phyloP scores from a whole-genome alignment of 2,888 invertebrate species.

The Polymixis lichenea region DNA sequence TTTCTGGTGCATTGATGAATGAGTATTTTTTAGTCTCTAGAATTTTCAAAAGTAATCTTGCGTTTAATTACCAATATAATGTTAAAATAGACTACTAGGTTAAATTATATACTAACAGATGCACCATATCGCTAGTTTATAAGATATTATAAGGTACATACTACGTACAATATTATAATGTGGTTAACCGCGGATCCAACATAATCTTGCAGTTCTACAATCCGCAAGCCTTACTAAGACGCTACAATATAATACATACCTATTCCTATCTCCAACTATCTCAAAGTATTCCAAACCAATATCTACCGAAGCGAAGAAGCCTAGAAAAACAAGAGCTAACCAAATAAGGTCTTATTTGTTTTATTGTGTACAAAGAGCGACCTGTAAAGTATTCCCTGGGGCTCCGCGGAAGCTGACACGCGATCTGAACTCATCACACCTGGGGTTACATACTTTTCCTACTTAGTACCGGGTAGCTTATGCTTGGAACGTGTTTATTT shows the following conservation, averaged over 20 bases:
- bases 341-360: conserved; percentile 57
- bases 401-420: conserved; percentile 38
- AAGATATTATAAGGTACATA: conserved; percentile 4
- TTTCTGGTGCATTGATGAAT: too few relatives aligned
- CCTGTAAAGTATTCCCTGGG: conserved; percentile 56
- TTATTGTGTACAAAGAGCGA: conserved; percentile 47
- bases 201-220: conserved; percentile 26
- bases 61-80: background rate
- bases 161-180: background rate
- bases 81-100: background rate
- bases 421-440: conserved; percentile 43
- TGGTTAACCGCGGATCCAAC: conserved; percentile 31
- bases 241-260: background rate
- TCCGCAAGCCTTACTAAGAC: conserved; percentile 3
- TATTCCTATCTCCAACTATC: background rate
- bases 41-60: background rate
- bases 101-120: background rate
- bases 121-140: background rate
- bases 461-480: conserved; percentile 33
- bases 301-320: conserved; percentile 36
- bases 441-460: conserved; percentile 31
- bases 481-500: conserved; percentile 33
- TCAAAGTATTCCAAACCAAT: conserved; percentile 11
- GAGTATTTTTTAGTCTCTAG: too few relatives aligned
- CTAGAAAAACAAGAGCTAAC: conserved; percentile 45